Evolutionary conservation across 2,113 vertebrate genomes (phyloP), one percentile per base, ranked within the genome.

Genomic region (Nannobrachium achirus): DNA sequence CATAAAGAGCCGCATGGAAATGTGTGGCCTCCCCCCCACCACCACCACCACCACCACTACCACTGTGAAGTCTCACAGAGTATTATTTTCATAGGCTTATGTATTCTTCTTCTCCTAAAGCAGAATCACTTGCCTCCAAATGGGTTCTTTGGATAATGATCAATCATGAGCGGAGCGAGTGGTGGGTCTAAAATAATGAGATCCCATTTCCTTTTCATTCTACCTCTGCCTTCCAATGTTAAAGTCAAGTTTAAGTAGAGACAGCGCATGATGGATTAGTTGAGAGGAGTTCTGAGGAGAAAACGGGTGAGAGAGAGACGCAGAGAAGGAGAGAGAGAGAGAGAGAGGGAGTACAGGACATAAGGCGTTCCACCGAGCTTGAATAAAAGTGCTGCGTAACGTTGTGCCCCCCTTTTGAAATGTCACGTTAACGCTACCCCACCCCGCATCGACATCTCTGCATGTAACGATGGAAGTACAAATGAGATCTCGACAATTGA

Each of bases 171-270:
- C 48, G 52, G 80, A 85, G 75, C 69, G 69, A 82, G 65, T 69
- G 39, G 68, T 84, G 61, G 75, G 71, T 75, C 85, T 82, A 68
- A 83, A 85, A 90, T 93, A 92, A 92, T 87, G 88, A 91, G 87
- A 87, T 89, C 80, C 75, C 11, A 68, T 88, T 87, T 85, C 76
- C 79, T 63, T 87, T 86, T 84, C 76, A 81, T 81, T 80, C 81
- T 84, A 73, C 84, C 77, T 81, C 82, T 80, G 63, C 67, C 63
- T 84, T 85, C 68, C 76, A 76, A 69, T 67, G 42, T 74, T 83
- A 74, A 75, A 80, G 80, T 78, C 67, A 71, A 80, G 71, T 87
- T 83, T 76, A 79, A 88, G 81, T 73, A 50, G 51, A 57, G 15
- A 59, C 50, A 50, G 56, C 2, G 55, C 18, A 50, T 50, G 55